A percentile compares a stretch with the other conserved stretches of the same genome.
Evolutionary conservation across 1,140 invertebrate species (phyloP).

Genomic region (Drosophila littoralis): DNA sequence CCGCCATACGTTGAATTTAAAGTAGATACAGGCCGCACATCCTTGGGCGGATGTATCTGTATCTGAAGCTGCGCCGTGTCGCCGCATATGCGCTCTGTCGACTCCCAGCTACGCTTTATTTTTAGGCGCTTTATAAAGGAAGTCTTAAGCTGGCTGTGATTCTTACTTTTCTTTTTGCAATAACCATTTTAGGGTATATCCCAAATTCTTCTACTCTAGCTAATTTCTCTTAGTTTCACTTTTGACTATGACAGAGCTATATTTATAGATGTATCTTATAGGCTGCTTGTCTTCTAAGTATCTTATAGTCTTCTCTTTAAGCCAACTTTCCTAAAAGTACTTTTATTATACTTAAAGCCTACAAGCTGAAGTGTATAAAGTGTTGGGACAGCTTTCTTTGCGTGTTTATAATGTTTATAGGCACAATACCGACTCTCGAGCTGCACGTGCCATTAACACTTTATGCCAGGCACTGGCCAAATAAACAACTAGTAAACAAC

Average conservation of each 20-base stretch:
- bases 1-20: slow-evolving; percentile 72
- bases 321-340: neutral
- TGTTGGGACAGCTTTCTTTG: neutral
- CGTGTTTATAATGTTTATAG: neutral
- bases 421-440: neutral
- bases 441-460: slow-evolving; percentile 83
- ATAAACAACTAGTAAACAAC: slow-evolving; percentile 36
- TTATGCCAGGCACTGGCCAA: slow-evolving; percentile 40
- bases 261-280: neutral
- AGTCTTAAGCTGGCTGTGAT: neutral
- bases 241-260: neutral
- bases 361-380: neutral
- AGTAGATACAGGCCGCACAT: slow-evolving; percentile 53
- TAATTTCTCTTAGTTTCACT: neutral
- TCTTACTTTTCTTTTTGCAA: neutral
- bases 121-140: neutral
- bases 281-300: neutral
- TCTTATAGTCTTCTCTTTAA: neutral
- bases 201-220: no score
- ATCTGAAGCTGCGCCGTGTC: slow-evolving; percentile 6
- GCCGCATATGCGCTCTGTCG: slow-evolving; percentile 31
- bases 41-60: slow-evolving; percentile 31
- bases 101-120: neutral
- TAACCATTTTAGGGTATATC: neutral
- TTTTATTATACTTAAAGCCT: neutral